phyloP scores from a whole-genome alignment of 2,797 vertebrate species.

The Channallabes apus region DNA sequence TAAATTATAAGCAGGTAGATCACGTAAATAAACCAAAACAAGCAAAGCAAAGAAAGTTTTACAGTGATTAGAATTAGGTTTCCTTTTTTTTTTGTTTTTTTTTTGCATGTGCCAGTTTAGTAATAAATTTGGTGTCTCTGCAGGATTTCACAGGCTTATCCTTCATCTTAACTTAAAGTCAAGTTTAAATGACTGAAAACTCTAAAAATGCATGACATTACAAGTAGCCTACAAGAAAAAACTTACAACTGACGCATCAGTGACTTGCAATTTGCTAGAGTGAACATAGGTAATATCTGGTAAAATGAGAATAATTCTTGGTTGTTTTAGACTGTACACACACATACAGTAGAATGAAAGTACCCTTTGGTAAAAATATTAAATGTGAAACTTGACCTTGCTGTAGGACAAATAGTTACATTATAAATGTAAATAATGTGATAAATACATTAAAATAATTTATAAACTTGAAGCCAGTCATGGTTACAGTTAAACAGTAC shows the following conservation, averaged over 20 bases:
- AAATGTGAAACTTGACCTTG: neutral
- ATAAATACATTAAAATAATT: conserved; percentile 34
- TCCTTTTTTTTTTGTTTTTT: neutral
- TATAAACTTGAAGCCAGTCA: neutral
- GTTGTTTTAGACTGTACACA: neutral
- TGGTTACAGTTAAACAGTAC: neutral
- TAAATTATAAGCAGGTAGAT: conserved; percentile 43
- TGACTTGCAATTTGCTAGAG: neutral
- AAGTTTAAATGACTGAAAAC: neutral
- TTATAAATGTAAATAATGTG: no score
- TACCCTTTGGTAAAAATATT: neutral
- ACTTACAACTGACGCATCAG: neutral
- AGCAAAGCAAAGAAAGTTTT: conserved; percentile 10
- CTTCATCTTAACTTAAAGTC: neutral
- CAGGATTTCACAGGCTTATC: neutral
- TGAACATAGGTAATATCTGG: neutral
- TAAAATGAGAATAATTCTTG: neutral
- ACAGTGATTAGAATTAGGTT: neutral
- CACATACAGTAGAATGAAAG: neutral
- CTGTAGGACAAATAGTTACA: neutral
- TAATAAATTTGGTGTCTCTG: neutral
- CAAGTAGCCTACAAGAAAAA: neutral
- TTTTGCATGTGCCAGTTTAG: neutral
- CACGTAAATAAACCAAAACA: conserved; percentile 60
- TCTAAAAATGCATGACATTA: neutral